phyloP scores from a whole-genome alignment of 1,140 invertebrate species.

The Maniola jurtina region DNA sequence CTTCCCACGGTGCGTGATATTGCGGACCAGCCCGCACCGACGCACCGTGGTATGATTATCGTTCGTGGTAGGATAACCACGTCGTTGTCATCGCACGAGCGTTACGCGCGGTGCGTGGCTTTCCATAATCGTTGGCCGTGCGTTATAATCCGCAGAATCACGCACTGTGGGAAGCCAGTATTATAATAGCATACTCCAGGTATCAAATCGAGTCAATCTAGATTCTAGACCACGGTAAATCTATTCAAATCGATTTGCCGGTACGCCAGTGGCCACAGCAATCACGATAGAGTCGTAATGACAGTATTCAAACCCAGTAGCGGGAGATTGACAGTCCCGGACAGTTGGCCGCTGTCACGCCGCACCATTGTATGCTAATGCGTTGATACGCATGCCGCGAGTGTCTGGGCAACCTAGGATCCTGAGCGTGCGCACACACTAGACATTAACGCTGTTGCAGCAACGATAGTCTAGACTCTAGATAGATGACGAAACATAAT shows the following conservation, averaged over 20 bases:
- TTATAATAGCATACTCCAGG: neutral
- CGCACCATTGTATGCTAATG: slow-evolving; percentile 26
- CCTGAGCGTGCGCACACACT: neutral
- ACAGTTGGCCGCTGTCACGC: slow-evolving; percentile 13
- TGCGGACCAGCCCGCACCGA: no score
- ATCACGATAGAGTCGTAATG: slow-evolving; percentile 20
- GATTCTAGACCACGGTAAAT: slow-evolving; percentile 5
- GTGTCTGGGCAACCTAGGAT: slow-evolving; percentile 18
- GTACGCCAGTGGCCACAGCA: neutral
- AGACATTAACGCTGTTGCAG: no score
- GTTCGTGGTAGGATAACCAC: no score
- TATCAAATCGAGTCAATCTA: slow-evolving; percentile 5
- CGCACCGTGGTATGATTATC: no score
- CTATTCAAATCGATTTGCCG: slow-evolving; percentile 16
- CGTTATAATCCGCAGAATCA: no score
- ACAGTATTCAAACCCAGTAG: slow-evolving; percentile 25
- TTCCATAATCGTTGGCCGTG: no score
- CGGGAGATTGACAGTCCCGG: slow-evolving; percentile 23
- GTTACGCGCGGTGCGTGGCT: no score
- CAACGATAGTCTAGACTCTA: no score
- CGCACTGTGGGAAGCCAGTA: no score
- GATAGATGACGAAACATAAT: neutral
- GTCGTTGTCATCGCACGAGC: no score
- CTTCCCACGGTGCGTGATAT: no score
- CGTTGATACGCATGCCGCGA: slow-evolving; percentile 18